Evolutionary conservation across 2,888 invertebrate species (phyloP).

Genomic region (Synergus itoensis): DNA sequence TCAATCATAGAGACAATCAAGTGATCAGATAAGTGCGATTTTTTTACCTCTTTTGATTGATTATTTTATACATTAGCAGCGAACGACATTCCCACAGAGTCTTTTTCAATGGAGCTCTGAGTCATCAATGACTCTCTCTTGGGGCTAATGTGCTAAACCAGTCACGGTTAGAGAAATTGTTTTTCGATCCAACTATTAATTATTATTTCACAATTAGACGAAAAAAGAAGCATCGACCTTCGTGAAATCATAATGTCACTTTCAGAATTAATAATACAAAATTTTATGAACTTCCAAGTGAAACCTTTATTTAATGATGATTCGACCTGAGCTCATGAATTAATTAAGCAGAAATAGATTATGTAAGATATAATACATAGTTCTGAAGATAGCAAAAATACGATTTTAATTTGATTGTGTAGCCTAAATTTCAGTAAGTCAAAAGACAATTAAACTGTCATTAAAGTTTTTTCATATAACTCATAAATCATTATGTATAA

Average conservation of each 20-base stretch:
- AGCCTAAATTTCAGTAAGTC: neutral
- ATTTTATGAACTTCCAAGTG: neutral
- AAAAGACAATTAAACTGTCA: neutral
- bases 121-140: constrained; percentile 22
- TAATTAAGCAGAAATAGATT: neutral
- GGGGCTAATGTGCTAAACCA: constrained; percentile 27
- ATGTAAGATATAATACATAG: neutral
- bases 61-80: constrained; percentile 38
- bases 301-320: neutral
- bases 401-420: neutral
- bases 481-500: neutral
- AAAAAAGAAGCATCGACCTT: neutral
- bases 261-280: neutral
- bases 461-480: neutral
- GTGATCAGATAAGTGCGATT: constrained; percentile 38
- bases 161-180: constrained; percentile 28
- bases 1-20: constrained; percentile 40
- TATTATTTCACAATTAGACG: constrained; percentile 6
- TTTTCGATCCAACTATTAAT: constrained; percentile 39
- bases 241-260: neutral
- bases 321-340: neutral
- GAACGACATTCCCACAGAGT: constrained; percentile 31
- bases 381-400: neutral
- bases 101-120: constrained; percentile 37
- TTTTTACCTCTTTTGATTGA: constrained; percentile 39